Percentiles rank a stretch among this genome's conserved stretches.
These are phyloP conservation scores for Rhagonycha fulva DNA, from an alignment of 2,888 invertebrate species.

Conservation along the genomic window DNA sequence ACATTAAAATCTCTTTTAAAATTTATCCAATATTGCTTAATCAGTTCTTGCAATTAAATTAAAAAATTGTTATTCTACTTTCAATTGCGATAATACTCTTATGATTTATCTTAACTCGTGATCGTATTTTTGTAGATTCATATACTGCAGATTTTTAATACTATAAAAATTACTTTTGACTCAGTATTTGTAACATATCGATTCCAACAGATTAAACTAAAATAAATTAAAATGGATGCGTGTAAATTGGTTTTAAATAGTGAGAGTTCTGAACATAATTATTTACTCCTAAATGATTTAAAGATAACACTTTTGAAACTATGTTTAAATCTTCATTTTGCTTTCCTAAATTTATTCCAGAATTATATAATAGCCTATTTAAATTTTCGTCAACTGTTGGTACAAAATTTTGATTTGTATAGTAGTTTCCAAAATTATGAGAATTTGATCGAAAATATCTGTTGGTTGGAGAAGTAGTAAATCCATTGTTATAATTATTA, in stretches of 20 bases:
- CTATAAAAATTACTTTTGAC: neutral
- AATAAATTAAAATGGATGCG: neutral
- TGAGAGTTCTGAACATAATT: constrained; percentile 54
- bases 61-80: no score
- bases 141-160: neutral
- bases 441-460: constrained; percentile 40
- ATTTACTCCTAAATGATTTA: constrained; percentile 66
- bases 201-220: neutral
- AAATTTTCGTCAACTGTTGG: constrained; percentile 60
- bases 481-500: constrained; percentile 25
- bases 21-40: no score
- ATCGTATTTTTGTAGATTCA: neutral
- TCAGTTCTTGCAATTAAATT: no score
- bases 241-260: constrained; percentile 44
- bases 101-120: neutral
- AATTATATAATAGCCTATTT: constrained; percentile 67
- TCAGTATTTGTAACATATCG: neutral
- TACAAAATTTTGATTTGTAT: neutral
- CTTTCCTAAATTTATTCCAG: constrained; percentile 63
- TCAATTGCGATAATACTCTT: no score
- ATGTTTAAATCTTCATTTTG: constrained; percentile 78
- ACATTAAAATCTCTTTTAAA: no score
- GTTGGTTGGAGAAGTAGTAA: constrained; percentile 16
- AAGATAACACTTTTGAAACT: constrained; percentile 78
- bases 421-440: constrained; percentile 23